A percentile compares a stretch with the other conserved stretches of the same genome.
Evolutionary conservation across 2,113 vertebrate species (phyloP).

Genomic region (Leiothrix lutea): DNA sequence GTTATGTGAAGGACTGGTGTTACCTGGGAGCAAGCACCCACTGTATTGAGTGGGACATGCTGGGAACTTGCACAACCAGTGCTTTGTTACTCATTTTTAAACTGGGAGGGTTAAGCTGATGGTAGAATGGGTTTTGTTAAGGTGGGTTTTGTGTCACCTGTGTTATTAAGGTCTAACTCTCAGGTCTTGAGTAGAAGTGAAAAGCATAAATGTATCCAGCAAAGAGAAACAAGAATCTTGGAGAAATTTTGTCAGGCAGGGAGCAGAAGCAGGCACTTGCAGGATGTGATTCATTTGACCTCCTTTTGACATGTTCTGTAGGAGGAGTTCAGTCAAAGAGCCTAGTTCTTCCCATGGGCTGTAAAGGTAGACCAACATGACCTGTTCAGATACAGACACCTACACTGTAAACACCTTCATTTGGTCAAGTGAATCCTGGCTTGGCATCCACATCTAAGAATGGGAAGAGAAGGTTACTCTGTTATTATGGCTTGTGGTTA

Average conservation of each 20-base stretch:
- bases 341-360: neutral
- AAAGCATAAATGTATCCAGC: neutral
- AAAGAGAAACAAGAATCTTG: neutral
- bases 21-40: neutral
- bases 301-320: neutral
- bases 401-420: constrained; percentile 25
- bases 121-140: neutral
- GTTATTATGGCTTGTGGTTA: constrained; percentile 48
- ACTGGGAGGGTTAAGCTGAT: neutral
- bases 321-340: neutral
- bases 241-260: neutral
- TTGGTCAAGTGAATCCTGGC: constrained; percentile 2
- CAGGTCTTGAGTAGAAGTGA: neutral
- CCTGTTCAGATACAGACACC: constrained; percentile 37
- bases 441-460: constrained; percentile 39
- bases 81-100: neutral
- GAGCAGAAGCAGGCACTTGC: neutral
- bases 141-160: neutral
- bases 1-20: neutral
- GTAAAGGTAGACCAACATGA: neutral
- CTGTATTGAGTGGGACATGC: neutral
- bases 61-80: neutral
- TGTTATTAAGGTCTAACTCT: neutral
- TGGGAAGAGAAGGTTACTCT: neutral
- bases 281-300: constrained; percentile 15